phyloP scores from a whole-genome alignment of 2,797 vertebrate genomes.

The Cuniculus paca region DNA sequence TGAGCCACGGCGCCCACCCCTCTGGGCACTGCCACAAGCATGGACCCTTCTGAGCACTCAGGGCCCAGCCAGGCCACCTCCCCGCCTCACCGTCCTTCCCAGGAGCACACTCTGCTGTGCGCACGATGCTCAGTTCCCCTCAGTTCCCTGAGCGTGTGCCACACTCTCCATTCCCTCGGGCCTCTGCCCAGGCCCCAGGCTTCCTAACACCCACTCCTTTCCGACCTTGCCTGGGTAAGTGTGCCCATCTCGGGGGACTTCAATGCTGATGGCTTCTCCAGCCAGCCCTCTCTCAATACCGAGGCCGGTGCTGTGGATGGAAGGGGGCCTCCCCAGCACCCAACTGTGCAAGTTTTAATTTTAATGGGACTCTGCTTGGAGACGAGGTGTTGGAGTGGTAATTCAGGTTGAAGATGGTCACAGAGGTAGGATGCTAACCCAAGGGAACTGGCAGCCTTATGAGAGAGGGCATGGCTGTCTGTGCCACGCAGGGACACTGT shows the following conservation, averaged over 20 bases:
- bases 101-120: rapidly evolving
- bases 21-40: rapidly evolving
- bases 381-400: not conserved
- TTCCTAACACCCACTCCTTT: not conserved
- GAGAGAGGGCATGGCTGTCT: not conserved
- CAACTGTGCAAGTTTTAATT: not conserved
- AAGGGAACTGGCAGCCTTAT: rapidly evolving
- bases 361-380: not conserved
- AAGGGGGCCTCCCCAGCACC: no score
- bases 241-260: rapidly evolving
- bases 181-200: rapidly evolving
- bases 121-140: not conserved
- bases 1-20: not conserved
- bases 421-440: not conserved
- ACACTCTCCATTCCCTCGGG: not conserved
- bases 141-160: rapidly evolving
- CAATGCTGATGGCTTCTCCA: not conserved
- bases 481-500: rapidly evolving
- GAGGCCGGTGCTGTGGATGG: no score
- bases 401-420: not conserved
- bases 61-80: not conserved
- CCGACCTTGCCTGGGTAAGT: not conserved
- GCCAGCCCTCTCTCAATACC: not conserved
- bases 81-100: rapidly evolving
- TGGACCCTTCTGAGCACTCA: not conserved